Base-by-base conservation (phyloP, 2,797 vertebrate species). In the Sebastes glaucus region DNA sequence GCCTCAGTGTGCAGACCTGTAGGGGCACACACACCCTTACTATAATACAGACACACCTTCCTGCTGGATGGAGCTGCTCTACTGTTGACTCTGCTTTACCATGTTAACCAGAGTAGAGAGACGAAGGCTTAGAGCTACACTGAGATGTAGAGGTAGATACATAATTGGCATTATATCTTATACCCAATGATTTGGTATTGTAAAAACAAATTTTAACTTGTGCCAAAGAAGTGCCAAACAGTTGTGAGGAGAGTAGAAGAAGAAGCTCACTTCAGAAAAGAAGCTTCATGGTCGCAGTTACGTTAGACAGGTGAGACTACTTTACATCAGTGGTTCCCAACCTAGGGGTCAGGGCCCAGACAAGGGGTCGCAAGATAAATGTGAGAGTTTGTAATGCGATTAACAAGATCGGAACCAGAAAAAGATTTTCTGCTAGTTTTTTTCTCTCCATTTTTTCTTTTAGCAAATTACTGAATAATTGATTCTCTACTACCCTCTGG, bases 1-100 rank as follows among this genome's bases (percentile, higher is more conserved):
- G 71, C 23, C 16, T 85, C 30, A 46, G 63, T 61, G 59, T 53
- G 32, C 64, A 87, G 64, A 77, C 84, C 53, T 85, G 74, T 22
- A 46, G 14, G 30, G 61, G n/a, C 25, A 77, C 64, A 89, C 57
- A 46, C 82, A 52, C 57, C 22, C 33, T 64, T 16, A 42, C 4
- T 23, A 49, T 52, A n/a, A 68, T 18, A 52, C 35, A 5, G 25
- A 8, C 59, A 62, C 78, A 77, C 76, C 61, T 83, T 87, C 61
- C 70, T 77, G 71, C 42, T 82, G 60, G 59, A 77, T 0, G 20
- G 28, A 46, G 62, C 77, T 46, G 79, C 71, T 84, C 68, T 42
- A 4, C 35, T 66, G 46, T 14, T 79, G 32, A 65, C 61, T 82
- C 11, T 61, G 65, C 18, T 66, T 25, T 60, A 25, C 38, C 60